Conservation (phyloP, 1,140 invertebrate genomes). For the Cardiocondyla obscurior region DNA sequence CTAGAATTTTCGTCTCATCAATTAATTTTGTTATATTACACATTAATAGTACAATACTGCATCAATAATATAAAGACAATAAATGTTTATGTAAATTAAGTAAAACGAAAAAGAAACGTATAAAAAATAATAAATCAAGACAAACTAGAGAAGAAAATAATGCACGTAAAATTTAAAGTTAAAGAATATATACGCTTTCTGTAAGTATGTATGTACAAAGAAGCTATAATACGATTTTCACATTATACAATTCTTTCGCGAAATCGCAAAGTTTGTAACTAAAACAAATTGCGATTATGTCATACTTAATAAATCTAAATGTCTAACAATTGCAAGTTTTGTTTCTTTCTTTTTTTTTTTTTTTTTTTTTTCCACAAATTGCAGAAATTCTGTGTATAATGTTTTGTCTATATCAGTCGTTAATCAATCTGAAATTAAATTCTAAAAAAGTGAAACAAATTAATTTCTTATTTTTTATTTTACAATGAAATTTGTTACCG, state of each 20-base stretch:
- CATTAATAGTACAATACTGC: slow-evolving; percentile 35
- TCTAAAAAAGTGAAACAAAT: neutral
- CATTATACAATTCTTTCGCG: neutral
- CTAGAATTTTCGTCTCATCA: neutral
- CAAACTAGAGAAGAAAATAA: slow-evolving; percentile 17
- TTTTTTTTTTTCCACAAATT: neutral
- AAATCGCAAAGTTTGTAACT: neutral
- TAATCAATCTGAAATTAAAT: neutral
- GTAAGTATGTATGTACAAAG: neutral
- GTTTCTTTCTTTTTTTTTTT: too few relatives aligned
- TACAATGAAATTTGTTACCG: neutral
- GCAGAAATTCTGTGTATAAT: neutral
- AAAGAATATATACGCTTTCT: neutral
- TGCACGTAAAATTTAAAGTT: slow-evolving; percentile 3
- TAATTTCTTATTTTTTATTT: neutral
- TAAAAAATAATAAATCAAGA: slow-evolving; percentile 31
- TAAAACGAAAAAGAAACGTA: slow-evolving; percentile 10
- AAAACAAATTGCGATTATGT: neutral
- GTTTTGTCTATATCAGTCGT: neutral
- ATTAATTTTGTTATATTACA: slow-evolving; percentile 10
- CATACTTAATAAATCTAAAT: neutral
- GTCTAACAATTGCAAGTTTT: neutral
- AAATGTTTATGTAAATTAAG: slow-evolving; percentile 35
- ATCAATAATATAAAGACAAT: slow-evolving; percentile 13
- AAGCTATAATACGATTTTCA: slow-evolving; percentile 3